These are phyloP conservation scores for Chinchilla lanigera DNA, from an alignment of 2,113 vertebrate genomes.

Conservation along the genomic window DNA sequence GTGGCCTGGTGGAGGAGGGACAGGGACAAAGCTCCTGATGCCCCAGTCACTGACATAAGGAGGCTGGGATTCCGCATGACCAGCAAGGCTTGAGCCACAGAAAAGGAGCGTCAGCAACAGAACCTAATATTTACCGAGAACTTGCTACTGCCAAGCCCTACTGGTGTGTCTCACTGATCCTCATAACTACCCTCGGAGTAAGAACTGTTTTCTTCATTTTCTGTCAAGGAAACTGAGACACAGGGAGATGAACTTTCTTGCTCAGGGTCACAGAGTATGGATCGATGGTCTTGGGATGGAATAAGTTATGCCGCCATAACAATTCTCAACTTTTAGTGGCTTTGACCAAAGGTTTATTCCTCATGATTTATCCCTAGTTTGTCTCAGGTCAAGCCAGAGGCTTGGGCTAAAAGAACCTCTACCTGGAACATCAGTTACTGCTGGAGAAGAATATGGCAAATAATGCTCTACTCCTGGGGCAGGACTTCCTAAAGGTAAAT, in stretches of 20 bases:
- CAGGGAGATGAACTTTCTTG: background rate
- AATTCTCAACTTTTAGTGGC: background rate
- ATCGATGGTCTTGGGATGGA: background rate
- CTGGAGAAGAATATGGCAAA: background rate
- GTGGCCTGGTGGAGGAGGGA: background rate
- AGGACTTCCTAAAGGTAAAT: background rate
- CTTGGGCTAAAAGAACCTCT: background rate
- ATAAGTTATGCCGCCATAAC: background rate
- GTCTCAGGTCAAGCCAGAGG: background rate
- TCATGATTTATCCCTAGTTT: background rate
- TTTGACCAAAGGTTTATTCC: background rate
- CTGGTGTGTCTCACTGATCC: background rate
- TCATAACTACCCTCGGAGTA: background rate
- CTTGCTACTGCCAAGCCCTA: background rate
- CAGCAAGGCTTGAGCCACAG: background rate
- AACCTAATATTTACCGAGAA: background rate
- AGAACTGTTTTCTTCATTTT: background rate
- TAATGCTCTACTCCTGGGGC: background rate
- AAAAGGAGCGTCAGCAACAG: background rate
- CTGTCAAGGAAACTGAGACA: slow-evolving; percentile 3
- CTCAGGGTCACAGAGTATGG: background rate
- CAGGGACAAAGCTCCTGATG: background rate
- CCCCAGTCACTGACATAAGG: background rate
- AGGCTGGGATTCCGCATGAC: background rate
- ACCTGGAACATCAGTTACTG: background rate